Conservation (phyloP, 2,888 invertebrate species). For the Agrochola lota region DNA sequence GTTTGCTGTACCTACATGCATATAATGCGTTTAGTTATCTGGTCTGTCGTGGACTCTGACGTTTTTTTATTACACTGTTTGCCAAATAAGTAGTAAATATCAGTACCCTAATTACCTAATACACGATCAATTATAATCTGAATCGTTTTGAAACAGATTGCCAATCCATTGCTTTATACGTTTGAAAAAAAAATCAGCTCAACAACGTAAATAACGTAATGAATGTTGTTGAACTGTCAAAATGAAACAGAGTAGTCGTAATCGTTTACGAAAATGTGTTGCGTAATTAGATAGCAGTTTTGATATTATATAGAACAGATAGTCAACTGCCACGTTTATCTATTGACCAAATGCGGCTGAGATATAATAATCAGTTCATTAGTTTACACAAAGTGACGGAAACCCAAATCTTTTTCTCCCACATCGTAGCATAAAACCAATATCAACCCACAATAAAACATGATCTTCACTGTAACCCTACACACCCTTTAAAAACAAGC, state of each 20-base stretch:
- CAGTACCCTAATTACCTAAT: no score
- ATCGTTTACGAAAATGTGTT: no score
- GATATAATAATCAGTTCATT: background rate
- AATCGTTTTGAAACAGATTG: no score
- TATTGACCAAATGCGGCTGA: background rate
- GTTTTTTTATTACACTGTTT: background rate
- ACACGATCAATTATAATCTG: no score
- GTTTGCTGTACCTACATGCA: background rate
- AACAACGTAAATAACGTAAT: no score
- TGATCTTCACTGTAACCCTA: background rate
- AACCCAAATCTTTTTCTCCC: background rate
- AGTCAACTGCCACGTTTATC: background rate
- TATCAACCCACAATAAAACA: constrained; percentile 4
- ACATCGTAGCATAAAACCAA: background rate
- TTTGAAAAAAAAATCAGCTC: no score
- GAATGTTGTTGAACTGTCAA: no score
- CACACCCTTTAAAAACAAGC: constrained; percentile 16
- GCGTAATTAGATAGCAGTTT: no score
- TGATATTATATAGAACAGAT: background rate
- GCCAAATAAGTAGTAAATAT: background rate
- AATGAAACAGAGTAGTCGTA: no score
- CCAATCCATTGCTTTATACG: no score
- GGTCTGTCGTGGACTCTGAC: background rate
- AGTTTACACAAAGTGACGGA: background rate
- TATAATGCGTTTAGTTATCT: background rate